Percentiles rank a stretch among this genome's conserved stretches.
Evolutionary conservation across 2,888 invertebrate genomes (phyloP).

Genomic region (Ctenicera cuprea): DNA sequence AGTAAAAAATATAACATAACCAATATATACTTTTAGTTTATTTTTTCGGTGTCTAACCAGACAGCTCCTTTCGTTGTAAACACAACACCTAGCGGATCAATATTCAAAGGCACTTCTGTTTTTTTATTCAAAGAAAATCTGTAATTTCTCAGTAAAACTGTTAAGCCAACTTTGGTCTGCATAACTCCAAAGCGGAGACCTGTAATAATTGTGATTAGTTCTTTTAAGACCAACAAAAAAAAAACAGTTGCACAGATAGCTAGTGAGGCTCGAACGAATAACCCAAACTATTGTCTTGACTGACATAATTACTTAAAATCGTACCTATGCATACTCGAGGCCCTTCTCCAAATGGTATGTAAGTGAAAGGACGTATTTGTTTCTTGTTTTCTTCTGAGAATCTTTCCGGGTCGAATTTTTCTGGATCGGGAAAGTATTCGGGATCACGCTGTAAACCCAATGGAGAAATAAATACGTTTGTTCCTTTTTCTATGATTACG

Average conservation of each 20-base stretch:
- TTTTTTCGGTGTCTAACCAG: conserved; percentile 42
- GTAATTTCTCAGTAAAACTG: conserved; percentile 53
- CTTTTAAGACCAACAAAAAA: too few species aligned
- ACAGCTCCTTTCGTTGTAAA: conserved; percentile 42
- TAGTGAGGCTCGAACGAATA: too few species aligned
- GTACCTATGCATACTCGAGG: conserved; percentile 23
- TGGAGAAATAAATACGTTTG: conserved; percentile 26
- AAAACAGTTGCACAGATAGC: too few species aligned
- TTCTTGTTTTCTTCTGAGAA: conserved; percentile 35
- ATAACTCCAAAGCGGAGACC: conserved; percentile 59
- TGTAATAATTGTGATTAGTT: conserved; percentile 34
- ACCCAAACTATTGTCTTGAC: too few species aligned
- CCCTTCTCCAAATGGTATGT: conserved; percentile 36
- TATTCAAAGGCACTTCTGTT: conserved; percentile 52
- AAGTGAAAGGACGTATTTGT: conserved; percentile 1
- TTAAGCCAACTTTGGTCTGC: conserved; percentile 58
- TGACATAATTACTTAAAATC: too few species aligned
- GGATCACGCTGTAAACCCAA: conserved; percentile 44
- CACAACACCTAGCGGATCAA: conserved; percentile 38
- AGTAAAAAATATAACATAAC: too few species aligned
- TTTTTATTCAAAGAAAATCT: conserved; percentile 52
- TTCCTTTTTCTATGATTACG: conserved; percentile 34
- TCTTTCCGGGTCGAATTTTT: conserved; percentile 45
- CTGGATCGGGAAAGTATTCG: conserved; percentile 47
- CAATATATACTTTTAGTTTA: background rate